phyloP scores from a whole-genome alignment of 2,888 invertebrate species.

The Griposia aprilina region DNA sequence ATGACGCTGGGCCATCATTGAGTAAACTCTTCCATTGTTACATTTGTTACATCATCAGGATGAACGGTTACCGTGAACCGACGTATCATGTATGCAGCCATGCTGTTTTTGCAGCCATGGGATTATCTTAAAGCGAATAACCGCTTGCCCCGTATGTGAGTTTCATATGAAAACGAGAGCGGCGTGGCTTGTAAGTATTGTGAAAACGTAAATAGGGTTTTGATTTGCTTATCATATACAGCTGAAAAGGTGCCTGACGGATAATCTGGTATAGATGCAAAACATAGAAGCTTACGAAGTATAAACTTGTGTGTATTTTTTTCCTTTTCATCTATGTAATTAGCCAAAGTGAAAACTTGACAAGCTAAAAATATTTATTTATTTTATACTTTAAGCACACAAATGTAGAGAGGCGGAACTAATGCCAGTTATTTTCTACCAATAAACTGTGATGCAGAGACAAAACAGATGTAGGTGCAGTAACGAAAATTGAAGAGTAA shows the following conservation, averaged over 20 bases:
- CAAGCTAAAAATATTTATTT: neutral
- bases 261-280: neutral
- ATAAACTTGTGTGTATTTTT: neutral
- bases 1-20: neutral
- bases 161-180: neutral
- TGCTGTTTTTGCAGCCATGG: constrained; percentile 36
- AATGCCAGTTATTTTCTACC: neutral
- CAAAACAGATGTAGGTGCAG: neutral
- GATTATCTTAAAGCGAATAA: constrained; percentile 7
- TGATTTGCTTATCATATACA: neutral
- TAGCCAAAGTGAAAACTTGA: neutral
- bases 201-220: neutral
- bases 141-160: neutral
- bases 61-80: neutral
- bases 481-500: neutral
- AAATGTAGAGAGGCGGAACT: neutral
- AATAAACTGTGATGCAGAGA: neutral
- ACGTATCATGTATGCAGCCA: neutral
- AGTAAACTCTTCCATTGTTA: constrained; percentile 1
- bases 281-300: neutral
- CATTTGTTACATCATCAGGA: neutral
- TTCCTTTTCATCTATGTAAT: neutral
- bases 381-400: neutral
- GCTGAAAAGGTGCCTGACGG: neutral
- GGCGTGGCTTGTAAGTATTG: no score